These are phyloP conservation scores for Drosophila sulfurigaster DNA, from an alignment of 1,140 invertebrate species.

Conservation along the genomic window DNA sequence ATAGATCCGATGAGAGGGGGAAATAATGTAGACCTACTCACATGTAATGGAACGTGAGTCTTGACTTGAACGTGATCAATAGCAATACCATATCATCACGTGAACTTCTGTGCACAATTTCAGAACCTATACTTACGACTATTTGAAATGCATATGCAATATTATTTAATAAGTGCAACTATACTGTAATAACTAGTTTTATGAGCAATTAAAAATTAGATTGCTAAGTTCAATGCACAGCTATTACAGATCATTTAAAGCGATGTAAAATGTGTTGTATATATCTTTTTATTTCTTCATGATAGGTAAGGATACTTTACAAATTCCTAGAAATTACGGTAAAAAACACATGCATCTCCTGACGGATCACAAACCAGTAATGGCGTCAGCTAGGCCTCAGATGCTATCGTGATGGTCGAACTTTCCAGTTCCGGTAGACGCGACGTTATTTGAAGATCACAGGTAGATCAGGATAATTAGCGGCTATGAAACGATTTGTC, in stretches of 20 bases:
- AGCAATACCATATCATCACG: not conserved
- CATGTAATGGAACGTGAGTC: not conserved
- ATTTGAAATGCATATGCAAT: too few species aligned
- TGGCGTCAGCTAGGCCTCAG: conserved; percentile 66
- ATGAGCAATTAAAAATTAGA: too few species aligned
- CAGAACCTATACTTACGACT: too few species aligned
- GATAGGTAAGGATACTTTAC: too few species aligned
- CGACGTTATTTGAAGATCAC: conserved; percentile 8
- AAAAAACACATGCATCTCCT: conserved; percentile 7
- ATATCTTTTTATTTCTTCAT: too few species aligned
- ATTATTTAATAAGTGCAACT: too few species aligned
- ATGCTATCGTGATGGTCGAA: conserved; percentile 15
- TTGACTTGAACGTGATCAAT: not conserved
- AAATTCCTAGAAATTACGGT: conserved; percentile 46
- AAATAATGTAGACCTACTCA: not conserved
- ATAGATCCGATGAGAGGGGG: too few species aligned
- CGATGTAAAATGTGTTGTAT: too few species aligned
- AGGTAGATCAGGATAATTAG: conserved; percentile 55
- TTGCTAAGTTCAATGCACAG: too few species aligned
- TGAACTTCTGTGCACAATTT: not conserved
- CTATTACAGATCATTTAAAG: too few species aligned
- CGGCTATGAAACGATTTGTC: conserved; percentile 1
- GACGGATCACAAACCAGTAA: conserved; percentile 49
- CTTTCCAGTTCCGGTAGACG: conserved; percentile 70
- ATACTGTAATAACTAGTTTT: too few species aligned